phyloP scores from a whole-genome alignment of 2,113 vertebrate genomes.

The Pomatorhinus ruficollis region DNA sequence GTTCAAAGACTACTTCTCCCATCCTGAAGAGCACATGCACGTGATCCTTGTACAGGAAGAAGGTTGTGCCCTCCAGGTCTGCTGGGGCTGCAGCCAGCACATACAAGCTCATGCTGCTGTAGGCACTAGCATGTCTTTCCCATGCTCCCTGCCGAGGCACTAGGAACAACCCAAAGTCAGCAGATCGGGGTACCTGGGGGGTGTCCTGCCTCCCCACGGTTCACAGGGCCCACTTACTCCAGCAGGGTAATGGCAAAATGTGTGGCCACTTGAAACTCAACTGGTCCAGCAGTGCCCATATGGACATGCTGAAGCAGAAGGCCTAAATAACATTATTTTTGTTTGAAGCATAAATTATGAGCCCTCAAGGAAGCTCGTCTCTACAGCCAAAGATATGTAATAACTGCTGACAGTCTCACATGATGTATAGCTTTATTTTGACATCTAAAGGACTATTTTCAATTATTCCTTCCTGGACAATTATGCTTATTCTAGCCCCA shows the following conservation, averaged over 20 bases:
- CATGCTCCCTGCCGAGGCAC: accelerated
- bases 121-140: background rate
- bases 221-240: background rate
- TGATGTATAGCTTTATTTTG: slow-evolving; percentile 67
- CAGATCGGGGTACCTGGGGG: accelerated
- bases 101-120: accelerated
- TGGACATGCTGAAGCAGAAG: background rate
- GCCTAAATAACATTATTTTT: background rate
- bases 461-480: slow-evolving; percentile 75
- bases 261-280: background rate
- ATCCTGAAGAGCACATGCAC: background rate
- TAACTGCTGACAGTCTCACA: slow-evolving; percentile 48
- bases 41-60: background rate
- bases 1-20: background rate
- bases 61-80: background rate
- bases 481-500: slow-evolving; percentile 73
- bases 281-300: background rate
- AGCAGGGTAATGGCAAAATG: background rate
- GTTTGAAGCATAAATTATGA: slow-evolving; percentile 62
- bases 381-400: slow-evolving; percentile 43
- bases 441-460: slow-evolving; percentile 77
- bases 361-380: slow-evolving; percentile 31
- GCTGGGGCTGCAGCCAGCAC: background rate
- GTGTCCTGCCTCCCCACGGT: background rate
- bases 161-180: background rate